Percentiles rank a stretch among this genome's conserved stretches.
Evolutionary conservation across 2,888 invertebrate genomes (phyloP).

Genomic region (Leptopilina drosophilae): DNA sequence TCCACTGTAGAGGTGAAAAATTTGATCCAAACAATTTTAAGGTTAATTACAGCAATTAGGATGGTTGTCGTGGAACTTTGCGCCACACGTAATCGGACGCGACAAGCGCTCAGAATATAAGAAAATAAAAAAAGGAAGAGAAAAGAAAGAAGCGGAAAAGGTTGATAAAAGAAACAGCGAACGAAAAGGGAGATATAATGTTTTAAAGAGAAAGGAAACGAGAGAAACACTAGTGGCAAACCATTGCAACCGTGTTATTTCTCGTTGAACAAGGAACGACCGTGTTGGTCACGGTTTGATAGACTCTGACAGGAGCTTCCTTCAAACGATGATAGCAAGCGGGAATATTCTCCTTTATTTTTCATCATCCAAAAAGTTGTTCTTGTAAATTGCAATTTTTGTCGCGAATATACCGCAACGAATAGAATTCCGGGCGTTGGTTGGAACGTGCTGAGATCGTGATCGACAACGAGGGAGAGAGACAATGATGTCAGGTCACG

Average conservation of each 20-base stretch:
- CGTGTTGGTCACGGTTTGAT: slow-evolving; percentile 65
- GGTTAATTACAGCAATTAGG: slow-evolving; percentile 62
- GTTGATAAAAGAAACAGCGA: slow-evolving; percentile 40
- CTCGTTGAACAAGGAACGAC: slow-evolving; percentile 48
- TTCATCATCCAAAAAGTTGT: slow-evolving; percentile 47
- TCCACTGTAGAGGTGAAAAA: slow-evolving; percentile 42
- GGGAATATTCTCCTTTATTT: slow-evolving; percentile 40
- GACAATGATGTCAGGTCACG: slow-evolving; percentile 68
- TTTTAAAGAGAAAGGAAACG: slow-evolving; percentile 7
- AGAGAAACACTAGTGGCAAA: slow-evolving; percentile 12
- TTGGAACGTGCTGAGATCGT: slow-evolving; percentile 64
- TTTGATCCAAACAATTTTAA: slow-evolving; percentile 59
- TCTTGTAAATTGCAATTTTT: slow-evolving; percentile 54
- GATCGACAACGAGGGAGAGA: slow-evolving; percentile 65
- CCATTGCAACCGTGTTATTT: slow-evolving; percentile 45
- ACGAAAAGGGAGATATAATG: slow-evolving; percentile 8
- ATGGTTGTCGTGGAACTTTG: slow-evolving; percentile 41
- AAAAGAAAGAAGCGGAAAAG: too few relatives aligned
- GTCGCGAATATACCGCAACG: slow-evolving; percentile 53
- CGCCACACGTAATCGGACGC: slow-evolving; percentile 49
- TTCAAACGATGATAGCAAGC: slow-evolving; percentile 48
- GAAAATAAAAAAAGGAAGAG: slow-evolving; percentile 28
- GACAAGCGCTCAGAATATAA: slow-evolving; percentile 48
- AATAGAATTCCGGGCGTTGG: slow-evolving; percentile 55
- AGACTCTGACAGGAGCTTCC: slow-evolving; percentile 63